phyloP scores from a whole-genome alignment of 2,888 invertebrate genomes.

The Dermolepida albohirtum region DNA sequence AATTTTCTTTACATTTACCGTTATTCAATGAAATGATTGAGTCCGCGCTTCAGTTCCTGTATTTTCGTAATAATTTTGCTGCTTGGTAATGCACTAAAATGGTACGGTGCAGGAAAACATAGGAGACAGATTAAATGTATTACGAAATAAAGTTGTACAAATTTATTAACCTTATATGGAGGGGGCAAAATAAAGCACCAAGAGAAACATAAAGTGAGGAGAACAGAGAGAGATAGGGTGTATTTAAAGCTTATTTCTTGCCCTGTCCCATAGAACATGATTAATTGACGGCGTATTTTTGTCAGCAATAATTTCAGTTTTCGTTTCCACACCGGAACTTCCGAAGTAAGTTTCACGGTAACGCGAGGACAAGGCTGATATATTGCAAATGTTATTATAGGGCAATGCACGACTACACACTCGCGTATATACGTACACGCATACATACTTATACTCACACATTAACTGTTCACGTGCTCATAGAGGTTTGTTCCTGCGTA shows the following conservation, averaged over 20 bases:
- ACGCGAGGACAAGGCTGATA: slow-evolving; percentile 52
- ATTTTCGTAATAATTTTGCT: too few species aligned
- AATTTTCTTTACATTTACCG: too few species aligned
- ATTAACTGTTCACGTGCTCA: slow-evolving; percentile 23
- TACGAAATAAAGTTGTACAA: slow-evolving; percentile 47
- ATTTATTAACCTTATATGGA: slow-evolving; percentile 48
- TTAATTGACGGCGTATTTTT: slow-evolving; percentile 60
- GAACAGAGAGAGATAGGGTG: slow-evolving; percentile 43
- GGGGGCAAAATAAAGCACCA: slow-evolving; percentile 46
- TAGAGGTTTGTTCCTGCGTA: slow-evolving; percentile 37
- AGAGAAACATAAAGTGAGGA: slow-evolving; percentile 27
- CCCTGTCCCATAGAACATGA: slow-evolving; percentile 58
- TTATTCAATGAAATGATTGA: too few species aligned
- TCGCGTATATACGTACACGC: slow-evolving; percentile 23
- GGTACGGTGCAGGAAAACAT: background rate
- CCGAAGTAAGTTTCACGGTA: slow-evolving; percentile 60
- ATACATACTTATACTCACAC: background rate
- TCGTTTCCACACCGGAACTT: slow-evolving; percentile 62
- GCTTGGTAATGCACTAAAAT: too few species aligned
- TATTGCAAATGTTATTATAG: slow-evolving; percentile 49
- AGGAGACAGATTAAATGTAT: slow-evolving; percentile 43
- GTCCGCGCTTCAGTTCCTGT: too few species aligned
- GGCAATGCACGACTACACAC: slow-evolving; percentile 40
- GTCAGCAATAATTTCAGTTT: slow-evolving; percentile 61
- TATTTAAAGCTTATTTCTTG: slow-evolving; percentile 57